These are phyloP conservation scores for Periphyllus acericola DNA, from an alignment of 2,888 invertebrate species.

Conservation along the genomic window DNA sequence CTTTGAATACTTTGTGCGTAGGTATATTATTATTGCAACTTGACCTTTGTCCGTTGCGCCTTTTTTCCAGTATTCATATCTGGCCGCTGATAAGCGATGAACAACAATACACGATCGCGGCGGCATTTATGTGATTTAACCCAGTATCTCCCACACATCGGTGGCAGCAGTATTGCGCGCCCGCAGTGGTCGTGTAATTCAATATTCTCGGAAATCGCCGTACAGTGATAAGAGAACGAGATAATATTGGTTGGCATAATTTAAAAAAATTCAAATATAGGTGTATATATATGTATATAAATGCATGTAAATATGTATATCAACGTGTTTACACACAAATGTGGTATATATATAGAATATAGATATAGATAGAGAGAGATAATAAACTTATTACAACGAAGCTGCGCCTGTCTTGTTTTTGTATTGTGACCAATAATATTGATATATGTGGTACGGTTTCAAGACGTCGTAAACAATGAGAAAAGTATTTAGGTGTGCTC, in stretches of 20 bases:
- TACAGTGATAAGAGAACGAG: slow-evolving; percentile 50
- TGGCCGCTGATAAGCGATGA: slow-evolving; percentile 15
- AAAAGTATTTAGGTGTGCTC: not conserved
- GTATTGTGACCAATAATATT: not conserved
- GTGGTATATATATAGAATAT: not conserved
- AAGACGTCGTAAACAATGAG: not conserved
- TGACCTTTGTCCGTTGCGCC: slow-evolving; percentile 27
- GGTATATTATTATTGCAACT: not conserved
- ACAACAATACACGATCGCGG: not conserved
- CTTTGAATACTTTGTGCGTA: not conserved
- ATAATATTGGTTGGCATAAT: slow-evolving; percentile 26
- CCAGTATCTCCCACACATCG: not conserved
- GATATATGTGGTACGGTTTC: not conserved
- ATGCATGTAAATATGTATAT: not conserved
- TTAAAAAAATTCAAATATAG: not conserved
- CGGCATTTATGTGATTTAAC: slow-evolving; percentile 30
- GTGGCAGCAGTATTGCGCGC: not conserved
- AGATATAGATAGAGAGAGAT: not conserved
- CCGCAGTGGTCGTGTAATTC: slow-evolving; percentile 14
- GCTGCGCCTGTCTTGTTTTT: slow-evolving; percentile 25
- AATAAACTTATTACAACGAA: not conserved
- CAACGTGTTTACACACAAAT: not conserved
- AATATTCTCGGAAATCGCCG: slow-evolving; percentile 51
- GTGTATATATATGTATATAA: not conserved
- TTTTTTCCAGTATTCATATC: slow-evolving; percentile 49